Conservation (phyloP, 2,888 invertebrate genomes). For the Hoplodrina ambigua region DNA sequence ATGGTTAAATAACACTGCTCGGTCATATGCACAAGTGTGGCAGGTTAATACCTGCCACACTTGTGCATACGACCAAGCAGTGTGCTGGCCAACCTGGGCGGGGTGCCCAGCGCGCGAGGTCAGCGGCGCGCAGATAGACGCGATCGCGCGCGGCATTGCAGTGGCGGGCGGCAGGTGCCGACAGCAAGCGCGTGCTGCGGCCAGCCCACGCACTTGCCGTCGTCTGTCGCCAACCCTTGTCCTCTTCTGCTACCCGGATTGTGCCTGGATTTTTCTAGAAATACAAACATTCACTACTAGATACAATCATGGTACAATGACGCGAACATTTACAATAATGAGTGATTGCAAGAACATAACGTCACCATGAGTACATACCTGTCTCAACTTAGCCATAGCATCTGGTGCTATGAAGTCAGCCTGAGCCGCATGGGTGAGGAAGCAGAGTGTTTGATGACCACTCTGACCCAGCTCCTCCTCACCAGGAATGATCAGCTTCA, state of each 20-base stretch:
- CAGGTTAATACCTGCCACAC: too few species aligned
- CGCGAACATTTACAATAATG: slow-evolving; percentile 1
- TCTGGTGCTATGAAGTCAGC: slow-evolving; percentile 98
- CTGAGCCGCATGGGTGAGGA: slow-evolving; percentile 96
- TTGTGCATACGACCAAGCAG: too few species aligned
- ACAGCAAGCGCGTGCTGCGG: slow-evolving; percentile 88
- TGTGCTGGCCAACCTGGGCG: slow-evolving; percentile 93
- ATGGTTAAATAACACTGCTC: too few species aligned
- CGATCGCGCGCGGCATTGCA: slow-evolving; percentile 94
- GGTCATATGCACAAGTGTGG: neutral
- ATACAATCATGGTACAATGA: neutral
- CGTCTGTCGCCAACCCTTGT: slow-evolving; percentile 95
- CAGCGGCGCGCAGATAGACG: slow-evolving; percentile 94
- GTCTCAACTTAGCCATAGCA: slow-evolving; percentile 98
- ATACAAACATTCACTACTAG: neutral
- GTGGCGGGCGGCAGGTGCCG: slow-evolving; percentile 92
- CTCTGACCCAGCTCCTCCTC: slow-evolving; percentile 98
- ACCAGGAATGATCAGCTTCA: slow-evolving; percentile 96
- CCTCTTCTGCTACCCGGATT: slow-evolving; percentile 97
- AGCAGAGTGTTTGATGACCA: slow-evolving; percentile 97
- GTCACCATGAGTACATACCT: slow-evolving; percentile 87
- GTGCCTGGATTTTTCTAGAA: slow-evolving; percentile 94
- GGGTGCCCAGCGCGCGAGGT: slow-evolving; percentile 95
- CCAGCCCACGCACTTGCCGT: slow-evolving; percentile 96
- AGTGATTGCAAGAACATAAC: neutral